Conservation (phyloP, 2,797 vertebrate species). For the Leptatherina wallacei region DNA sequence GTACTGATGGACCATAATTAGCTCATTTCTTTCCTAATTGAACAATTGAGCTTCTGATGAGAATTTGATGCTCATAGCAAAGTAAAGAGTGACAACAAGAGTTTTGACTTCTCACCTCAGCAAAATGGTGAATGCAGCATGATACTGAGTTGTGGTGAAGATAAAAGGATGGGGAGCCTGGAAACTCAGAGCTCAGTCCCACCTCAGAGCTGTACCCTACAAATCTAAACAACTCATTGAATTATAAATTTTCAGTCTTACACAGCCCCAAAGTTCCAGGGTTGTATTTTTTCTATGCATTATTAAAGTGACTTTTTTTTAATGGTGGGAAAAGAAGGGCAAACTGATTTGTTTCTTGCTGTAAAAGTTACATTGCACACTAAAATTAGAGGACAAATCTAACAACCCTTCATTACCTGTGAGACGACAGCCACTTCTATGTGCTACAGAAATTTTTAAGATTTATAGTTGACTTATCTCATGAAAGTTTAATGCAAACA, state of each 20-base stretch:
- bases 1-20: not conserved
- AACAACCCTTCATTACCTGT: no score
- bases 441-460: slow-evolving; percentile 1
- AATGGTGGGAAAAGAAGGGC: not conserved
- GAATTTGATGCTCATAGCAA: not conserved
- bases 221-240: not conserved
- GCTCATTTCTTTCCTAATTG: not conserved
- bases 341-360: not conserved
- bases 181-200: not conserved
- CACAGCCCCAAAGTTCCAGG: not conserved
- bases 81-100: not conserved
- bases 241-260: not conserved
- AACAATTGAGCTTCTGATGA: not conserved
- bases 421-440: no score
- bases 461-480: no score
- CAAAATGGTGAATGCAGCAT: not conserved
- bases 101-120: not conserved
- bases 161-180: not conserved
- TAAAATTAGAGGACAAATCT: not conserved
- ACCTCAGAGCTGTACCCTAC: not conserved
- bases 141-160: not conserved
- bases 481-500: no score
- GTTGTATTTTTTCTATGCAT: not conserved
- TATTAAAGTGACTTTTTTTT: no score
- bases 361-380: slow-evolving; percentile 1